phyloP scores from a whole-genome alignment of 2,888 invertebrate genomes.

The Morpho helenor region DNA sequence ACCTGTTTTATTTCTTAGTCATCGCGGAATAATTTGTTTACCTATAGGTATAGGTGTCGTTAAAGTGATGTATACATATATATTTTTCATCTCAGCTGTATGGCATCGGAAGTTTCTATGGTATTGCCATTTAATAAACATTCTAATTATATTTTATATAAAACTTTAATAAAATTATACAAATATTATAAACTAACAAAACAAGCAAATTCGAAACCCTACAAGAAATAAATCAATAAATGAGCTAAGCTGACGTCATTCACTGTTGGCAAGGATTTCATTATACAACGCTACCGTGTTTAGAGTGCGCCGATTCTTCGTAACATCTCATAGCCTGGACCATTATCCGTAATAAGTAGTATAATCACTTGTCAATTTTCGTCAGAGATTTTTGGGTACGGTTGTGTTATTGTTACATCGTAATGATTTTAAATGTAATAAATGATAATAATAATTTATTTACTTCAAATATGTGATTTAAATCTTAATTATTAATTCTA shows the following conservation, averaged over 20 bases:
- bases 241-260: slow-evolving; percentile 52
- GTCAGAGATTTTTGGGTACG: slow-evolving; percentile 45
- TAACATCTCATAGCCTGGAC: slow-evolving; percentile 3
- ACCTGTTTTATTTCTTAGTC: no score
- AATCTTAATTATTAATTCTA: slow-evolving; percentile 6
- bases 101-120: no score
- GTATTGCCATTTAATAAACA: no score
- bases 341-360: slow-evolving; percentile 14
- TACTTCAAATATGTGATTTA: slow-evolving; percentile 5
- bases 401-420: slow-evolving; percentile 31
- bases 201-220: background rate
- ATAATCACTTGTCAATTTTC: slow-evolving; percentile 35
- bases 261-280: slow-evolving; percentile 54
- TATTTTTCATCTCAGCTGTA: no score
- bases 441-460: background rate
- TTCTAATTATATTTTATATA: background rate
- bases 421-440: no score
- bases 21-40: no score
- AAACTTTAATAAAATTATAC: background rate
- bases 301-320: slow-evolving; percentile 28
- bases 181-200: background rate
- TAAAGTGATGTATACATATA: no score
- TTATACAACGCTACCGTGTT: slow-evolving; percentile 39
- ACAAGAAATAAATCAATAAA: slow-evolving; percentile 27
- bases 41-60: no score